phyloP scores from a whole-genome alignment of 2,888 invertebrate species.

The Incurvaria masculella region DNA sequence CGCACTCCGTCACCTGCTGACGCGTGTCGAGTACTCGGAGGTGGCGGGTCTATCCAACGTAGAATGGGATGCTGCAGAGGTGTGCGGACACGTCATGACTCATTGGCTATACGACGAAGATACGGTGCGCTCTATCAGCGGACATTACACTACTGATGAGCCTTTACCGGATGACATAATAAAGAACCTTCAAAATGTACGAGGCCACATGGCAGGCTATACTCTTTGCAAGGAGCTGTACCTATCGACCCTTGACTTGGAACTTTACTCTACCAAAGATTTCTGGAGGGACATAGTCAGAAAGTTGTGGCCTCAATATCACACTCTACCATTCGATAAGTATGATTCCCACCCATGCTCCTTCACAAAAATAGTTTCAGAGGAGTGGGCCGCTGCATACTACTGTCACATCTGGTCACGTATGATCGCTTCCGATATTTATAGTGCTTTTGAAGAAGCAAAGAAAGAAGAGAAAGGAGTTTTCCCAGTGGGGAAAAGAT shows the following conservation, averaged over 20 bases:
- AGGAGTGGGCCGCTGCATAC: conserved; percentile 83
- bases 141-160: conserved; percentile 73
- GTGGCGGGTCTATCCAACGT: conserved; percentile 82
- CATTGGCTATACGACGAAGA: conserved; percentile 72
- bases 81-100: conserved; percentile 78
- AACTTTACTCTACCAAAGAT: conserved; percentile 69
- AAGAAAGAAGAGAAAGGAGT: conserved; percentile 49
- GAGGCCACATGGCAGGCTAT: conserved; percentile 74
- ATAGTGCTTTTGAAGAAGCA: conserved; percentile 77
- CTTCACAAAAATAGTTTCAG: conserved; percentile 77
- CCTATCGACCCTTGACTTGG: conserved; percentile 76
- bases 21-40: conserved; percentile 77
- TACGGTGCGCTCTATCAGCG: conserved; percentile 61
- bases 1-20: conserved; percentile 80
- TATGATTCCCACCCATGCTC: conserved; percentile 84
- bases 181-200: conserved; percentile 58
- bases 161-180: conserved; percentile 65
- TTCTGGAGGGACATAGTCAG: conserved; percentile 83
- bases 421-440: conserved; percentile 89
- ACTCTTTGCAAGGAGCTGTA: conserved; percentile 81
- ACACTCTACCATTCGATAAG: conserved; percentile 70
- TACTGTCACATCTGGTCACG: conserved; percentile 83
- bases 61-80: conserved; percentile 91
- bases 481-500: conserved; percentile 63
- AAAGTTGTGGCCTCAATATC: conserved; percentile 77